A percentile compares a stretch with the other conserved stretches of the same genome.
These are phyloP conservation scores for Gymnothorax javanicus DNA, from an alignment of 2,797 vertebrate species.

Conservation along the genomic window DNA sequence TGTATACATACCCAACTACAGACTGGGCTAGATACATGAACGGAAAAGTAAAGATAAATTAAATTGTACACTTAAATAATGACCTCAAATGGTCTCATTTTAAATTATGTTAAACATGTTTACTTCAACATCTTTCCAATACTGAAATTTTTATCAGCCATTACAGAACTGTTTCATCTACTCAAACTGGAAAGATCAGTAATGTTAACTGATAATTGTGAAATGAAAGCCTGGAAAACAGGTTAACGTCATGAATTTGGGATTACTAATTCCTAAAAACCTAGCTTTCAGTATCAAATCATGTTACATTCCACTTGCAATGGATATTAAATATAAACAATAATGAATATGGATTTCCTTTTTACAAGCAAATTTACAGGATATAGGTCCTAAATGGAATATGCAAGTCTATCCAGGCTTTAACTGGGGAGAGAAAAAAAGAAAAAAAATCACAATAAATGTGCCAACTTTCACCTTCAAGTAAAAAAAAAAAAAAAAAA, in stretches of 20 bases:
- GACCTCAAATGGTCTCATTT: background rate
- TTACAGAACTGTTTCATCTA: slow-evolving; percentile 17
- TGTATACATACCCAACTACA: background rate
- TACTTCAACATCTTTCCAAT: background rate
- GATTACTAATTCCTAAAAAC: background rate
- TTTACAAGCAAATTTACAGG: slow-evolving; percentile 32
- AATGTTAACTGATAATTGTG: background rate
- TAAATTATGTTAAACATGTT: background rate
- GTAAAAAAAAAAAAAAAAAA: slow-evolving; percentile 18
- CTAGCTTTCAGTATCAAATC: slow-evolving; percentile 7
- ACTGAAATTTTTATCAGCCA: slow-evolving; percentile 3
- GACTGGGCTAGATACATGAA: background rate
- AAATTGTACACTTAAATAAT: slow-evolving; percentile 3
- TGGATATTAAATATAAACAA: slow-evolving; percentile 19
- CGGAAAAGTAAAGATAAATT: background rate
- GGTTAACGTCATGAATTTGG: background rate
- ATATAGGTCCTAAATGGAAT: slow-evolving; percentile 24
- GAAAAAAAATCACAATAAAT: background rate
- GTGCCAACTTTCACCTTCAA: slow-evolving; percentile 29
- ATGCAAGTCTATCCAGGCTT: slow-evolving; percentile 26
- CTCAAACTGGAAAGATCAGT: background rate
- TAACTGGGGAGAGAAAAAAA: background rate
- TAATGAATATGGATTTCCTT: slow-evolving; percentile 13
- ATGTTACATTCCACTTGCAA: slow-evolving; percentile 11
- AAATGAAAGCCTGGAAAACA: slow-evolving; percentile 2